Base-by-base conservation (phyloP, 2,888 invertebrate species). In the Chymomyza fuscimana region DNA sequence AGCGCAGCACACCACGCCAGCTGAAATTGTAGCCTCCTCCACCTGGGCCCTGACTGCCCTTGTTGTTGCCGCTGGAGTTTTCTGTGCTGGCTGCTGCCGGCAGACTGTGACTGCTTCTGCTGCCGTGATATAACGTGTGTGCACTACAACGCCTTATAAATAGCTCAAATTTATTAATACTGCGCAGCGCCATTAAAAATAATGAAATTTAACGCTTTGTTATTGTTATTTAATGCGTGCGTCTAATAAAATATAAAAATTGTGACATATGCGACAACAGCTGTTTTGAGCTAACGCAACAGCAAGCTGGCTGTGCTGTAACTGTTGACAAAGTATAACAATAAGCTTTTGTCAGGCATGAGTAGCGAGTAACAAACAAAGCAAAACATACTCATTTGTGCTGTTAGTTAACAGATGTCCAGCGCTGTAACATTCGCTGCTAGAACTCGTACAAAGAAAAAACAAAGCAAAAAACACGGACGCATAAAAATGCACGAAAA, bases 161-260 rank as follows among this genome's bases (percentile, higher is more conserved):
- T 65, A 73, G 67, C 56, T 73, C 68, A 59, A 82, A 70, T 71
- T 79, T 85, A n/a, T 78, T 72, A 36, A 86, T 78, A 75, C 84
- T 79, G 67, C 82, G 81, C 72, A 90, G 67, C 70, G 89, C 84
- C 91, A 90, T 91, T 29, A 52, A 46, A 69, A 50, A 64, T 73
- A 36, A 54, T 56, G 68, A 66, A 76, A 69, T 70, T 65, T 50
- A 60, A 51, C 25, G 56, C 58, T 67, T 64, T 82, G 62, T 73
- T 76, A 59, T 72, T 74, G 73, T 85, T 89, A 86, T 85, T 83
- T 63, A 89, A 89, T 89, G 74, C 84, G 65, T 74, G 70, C 78
- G 73, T 60, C 52, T 69, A 67, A 70, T 32, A 63, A 29, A 75
- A 73, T 63, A 69, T 74, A 69, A 54, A 61, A 51, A 73, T 70